Base-by-base conservation (phyloP, 1,140 invertebrate species). In the Drosophila fuyamai region DNA sequence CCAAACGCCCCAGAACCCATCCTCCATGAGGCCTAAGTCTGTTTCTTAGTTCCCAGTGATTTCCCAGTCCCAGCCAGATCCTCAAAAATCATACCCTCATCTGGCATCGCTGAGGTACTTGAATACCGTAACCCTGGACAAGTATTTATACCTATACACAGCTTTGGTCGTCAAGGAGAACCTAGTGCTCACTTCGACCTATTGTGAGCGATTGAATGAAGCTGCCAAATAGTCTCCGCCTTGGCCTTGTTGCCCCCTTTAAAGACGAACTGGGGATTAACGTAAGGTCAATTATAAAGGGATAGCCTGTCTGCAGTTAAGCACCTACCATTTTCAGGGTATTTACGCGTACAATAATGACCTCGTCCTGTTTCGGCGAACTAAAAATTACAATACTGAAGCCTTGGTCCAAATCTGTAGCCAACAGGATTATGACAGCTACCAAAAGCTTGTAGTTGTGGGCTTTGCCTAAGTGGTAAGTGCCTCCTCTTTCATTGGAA, bases 171-270 rank as follows among this genome's bases (percentile, higher is more conserved):
- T n/a, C n/a, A n/a, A n/a, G n/a, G n/a, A n/a, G n/a, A n/a, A n/a
- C n/a, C n/a, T n/a, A n/a, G n/a, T 36, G 3, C 47, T 67, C 4
- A 67, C 57, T 10, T 51, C 57, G 12, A n/a, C n/a, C n/a, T n/a
- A n/a, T n/a, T n/a, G n/a, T n/a, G n/a, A n/a, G n/a, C n/a, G n/a
- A n/a, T n/a, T n/a, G n/a, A n/a, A n/a, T n/a, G n/a, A 16, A 8
- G 7, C n/a, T 0, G 13, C 47, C 47, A 61, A 32, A 16, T 5
- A 5, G 10, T 1, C 47, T 51, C 1, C 46, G 23, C 10, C 10
- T 68, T 1, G 57, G 65, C 4, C 13, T 38, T 13, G 4, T 10
- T 13, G 4, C n/a, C 10, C 13, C n/a, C 5, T 35, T 27, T 2
- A 4, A 53, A 8, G 36, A 35, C 0, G 0, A 4, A 3, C 6